These are phyloP conservation scores for Daubentonia madagascariensis DNA, from an alignment of 2,113 vertebrate genomes.

Conservation along the genomic window DNA sequence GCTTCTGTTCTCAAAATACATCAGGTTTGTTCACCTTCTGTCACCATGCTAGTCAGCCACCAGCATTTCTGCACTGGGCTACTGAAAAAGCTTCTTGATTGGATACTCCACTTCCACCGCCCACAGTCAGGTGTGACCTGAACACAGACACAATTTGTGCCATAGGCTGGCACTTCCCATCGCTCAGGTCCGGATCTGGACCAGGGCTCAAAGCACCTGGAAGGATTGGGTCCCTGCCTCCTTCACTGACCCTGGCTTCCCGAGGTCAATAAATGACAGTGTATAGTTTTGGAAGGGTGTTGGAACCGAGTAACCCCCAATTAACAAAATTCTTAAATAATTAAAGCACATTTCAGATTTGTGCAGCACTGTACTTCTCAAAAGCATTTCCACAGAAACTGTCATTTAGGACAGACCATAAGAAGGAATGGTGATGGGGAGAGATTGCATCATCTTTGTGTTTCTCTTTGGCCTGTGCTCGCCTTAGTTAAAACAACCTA, in stretches of 20 bases:
- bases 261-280: not conserved
- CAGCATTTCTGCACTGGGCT: not conserved
- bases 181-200: fast-evolving
- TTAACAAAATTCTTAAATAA: not conserved
- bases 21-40: not conserved
- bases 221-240: not conserved
- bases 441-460: fast-evolving
- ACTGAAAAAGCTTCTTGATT: too few species aligned
- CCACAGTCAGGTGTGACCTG: not conserved
- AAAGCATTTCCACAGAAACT: not conserved
- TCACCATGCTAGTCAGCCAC: fast-evolving
- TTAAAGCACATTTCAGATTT: not conserved
- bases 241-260: not conserved
- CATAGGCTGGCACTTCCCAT: fast-evolving
- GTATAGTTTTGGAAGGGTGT: not conserved
- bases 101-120: not conserved
- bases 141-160: fast-evolving
- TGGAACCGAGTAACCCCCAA: not conserved
- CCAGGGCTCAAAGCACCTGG: fast-evolving
- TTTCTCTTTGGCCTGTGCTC: not conserved
- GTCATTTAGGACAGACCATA: fast-evolving
- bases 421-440: not conserved
- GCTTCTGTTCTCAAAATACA: not conserved
- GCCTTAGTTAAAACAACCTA: fast-evolving
- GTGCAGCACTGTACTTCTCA: not conserved